phyloP scores from a whole-genome alignment of 2,113 vertebrate genomes.

The Tenrec ecaudatus region DNA sequence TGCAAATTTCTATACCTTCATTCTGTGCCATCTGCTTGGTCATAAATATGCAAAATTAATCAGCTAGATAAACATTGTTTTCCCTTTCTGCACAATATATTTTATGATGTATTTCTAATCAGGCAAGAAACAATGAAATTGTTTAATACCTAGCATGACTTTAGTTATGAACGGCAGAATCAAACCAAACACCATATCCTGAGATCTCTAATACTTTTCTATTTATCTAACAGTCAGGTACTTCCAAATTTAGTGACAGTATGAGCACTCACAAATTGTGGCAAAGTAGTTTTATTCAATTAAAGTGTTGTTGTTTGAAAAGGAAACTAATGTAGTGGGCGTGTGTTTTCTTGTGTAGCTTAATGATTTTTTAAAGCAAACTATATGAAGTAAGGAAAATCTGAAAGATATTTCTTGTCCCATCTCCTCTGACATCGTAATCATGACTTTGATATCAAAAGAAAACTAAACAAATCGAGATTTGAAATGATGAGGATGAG shows the following conservation, averaged over 20 bases:
- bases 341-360: background rate
- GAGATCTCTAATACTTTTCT: background rate
- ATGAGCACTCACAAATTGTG: background rate
- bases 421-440: background rate
- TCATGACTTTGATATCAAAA: background rate
- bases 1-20: background rate
- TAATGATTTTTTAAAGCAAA: background rate
- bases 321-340: background rate
- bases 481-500: background rate
- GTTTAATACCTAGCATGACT: background rate
- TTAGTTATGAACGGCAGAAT: conserved; percentile 37
- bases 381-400: background rate
- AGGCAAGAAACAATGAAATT: background rate
- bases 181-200: conserved; percentile 17
- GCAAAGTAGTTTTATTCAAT: conserved; percentile 12
- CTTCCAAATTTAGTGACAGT: conserved; percentile 21
- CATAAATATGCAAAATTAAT: conserved; percentile 55
- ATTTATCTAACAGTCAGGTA: background rate
- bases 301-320: conserved; percentile 27
- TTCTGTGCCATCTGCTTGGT: background rate
- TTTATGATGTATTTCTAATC: conserved; percentile 14
- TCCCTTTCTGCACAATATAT: background rate
- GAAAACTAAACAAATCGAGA: background rate
- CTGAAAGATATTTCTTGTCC: background rate
- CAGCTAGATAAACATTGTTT: background rate